Percentiles rank a stretch among this genome's conserved stretches.
These are phyloP conservation scores for Enteromius mattozi DNA, from an alignment of 2,797 vertebrate genomes.

Conservation along the genomic window DNA sequence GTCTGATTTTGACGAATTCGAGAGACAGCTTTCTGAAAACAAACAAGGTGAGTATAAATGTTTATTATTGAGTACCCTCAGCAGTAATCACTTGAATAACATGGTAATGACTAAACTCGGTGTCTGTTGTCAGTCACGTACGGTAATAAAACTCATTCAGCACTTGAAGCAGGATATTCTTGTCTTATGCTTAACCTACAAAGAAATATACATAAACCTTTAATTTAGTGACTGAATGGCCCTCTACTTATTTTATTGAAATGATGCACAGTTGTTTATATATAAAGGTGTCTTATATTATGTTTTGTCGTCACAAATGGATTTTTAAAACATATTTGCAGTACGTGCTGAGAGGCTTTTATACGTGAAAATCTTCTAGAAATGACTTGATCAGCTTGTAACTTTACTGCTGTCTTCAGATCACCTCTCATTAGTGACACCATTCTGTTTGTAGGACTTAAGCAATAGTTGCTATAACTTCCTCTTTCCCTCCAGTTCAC, in stretches of 20 bases:
- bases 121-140: background rate
- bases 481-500: background rate
- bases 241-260: background rate
- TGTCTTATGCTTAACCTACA: too few species aligned
- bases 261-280: background rate
- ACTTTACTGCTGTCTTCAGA: too few species aligned
- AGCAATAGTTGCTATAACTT: background rate
- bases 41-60: slow-evolving; percentile 74
- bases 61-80: background rate
- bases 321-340: background rate
- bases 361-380: background rate
- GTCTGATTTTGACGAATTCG: slow-evolving; percentile 85
- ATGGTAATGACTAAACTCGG: background rate
- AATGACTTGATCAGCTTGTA: too few species aligned
- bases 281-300: background rate
- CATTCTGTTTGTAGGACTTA: background rate
- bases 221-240: background rate
- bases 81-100: background rate
- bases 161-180: background rate
- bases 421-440: background rate
- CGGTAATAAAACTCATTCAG: background rate
- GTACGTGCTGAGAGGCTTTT: background rate
- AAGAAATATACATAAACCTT: background rate
- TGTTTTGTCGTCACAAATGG: too few species aligned
- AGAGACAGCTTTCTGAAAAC: slow-evolving; percentile 83